A percentile compares a stretch with the other conserved stretches of the same genome.
These are phyloP conservation scores for Sminthurides bifidus DNA, from an alignment of 1,140 invertebrate genomes.

Conservation along the genomic window DNA sequence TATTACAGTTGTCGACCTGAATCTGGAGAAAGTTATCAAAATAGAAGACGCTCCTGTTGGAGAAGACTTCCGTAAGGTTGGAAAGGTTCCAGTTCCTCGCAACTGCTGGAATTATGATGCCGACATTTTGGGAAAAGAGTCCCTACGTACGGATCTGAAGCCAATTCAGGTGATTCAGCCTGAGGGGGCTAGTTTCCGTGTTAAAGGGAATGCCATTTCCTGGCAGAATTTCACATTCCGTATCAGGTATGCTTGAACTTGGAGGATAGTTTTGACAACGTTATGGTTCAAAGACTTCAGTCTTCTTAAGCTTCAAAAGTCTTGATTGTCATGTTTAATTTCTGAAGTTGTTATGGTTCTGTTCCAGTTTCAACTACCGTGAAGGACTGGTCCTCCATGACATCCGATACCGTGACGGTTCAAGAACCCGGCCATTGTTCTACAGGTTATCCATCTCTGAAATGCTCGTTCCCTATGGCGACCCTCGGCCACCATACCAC, in stretches of 20 bases:
- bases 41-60: conserved; percentile 21
- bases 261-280: background rate
- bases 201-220: conserved; percentile 23
- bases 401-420: conserved; percentile 19
- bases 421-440: conserved; percentile 16
- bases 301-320: background rate
- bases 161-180: conserved; percentile 18
- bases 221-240: conserved; percentile 28
- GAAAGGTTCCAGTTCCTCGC: conserved; percentile 1
- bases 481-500: conserved; percentile 24
- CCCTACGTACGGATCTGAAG: conserved; percentile 20
- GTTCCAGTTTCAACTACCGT: conserved; percentile 25
- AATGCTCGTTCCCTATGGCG: conserved; percentile 27
- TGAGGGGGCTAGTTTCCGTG: conserved; percentile 17
- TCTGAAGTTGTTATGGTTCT: background rate
- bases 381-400: conserved; percentile 26
- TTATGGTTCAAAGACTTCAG: too few species aligned
- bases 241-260: conserved; percentile 6
- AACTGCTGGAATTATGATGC: conserved; percentile 17
- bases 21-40: conserved; percentile 12
- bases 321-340: background rate
- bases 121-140: conserved; percentile 8
- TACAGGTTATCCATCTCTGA: conserved; percentile 20
- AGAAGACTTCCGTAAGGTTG: conserved; percentile 6
- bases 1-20: conserved; percentile 24